Conservation (phyloP, 2,113 vertebrate genomes). For the Rhinoptilus africanus region DNA sequence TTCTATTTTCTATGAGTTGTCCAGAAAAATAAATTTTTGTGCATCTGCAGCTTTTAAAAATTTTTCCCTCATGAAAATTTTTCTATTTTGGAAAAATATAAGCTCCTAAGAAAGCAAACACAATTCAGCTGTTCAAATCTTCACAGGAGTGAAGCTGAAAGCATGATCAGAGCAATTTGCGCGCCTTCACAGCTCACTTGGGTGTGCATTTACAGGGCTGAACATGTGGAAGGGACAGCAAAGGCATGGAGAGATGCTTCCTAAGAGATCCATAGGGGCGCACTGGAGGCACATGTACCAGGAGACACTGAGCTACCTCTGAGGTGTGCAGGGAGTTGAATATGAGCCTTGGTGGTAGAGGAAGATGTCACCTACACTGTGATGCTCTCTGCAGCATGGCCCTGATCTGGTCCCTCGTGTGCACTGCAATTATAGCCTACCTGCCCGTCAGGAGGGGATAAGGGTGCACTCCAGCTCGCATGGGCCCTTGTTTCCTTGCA, state of each 20-base stretch:
- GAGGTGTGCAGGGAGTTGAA: background rate
- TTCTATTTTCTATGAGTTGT: background rate
- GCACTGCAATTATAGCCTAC: background rate
- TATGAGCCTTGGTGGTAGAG: background rate
- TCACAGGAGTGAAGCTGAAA: background rate
- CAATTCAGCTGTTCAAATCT: background rate
- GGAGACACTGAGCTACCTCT: background rate
- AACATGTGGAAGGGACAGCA: background rate
- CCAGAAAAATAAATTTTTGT: background rate
- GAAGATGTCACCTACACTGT: background rate
- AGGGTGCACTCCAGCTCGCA: background rate
- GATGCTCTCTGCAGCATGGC: background rate
- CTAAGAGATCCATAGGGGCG: background rate
- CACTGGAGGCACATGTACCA: background rate
- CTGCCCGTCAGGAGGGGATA: background rate
- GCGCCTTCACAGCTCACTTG: background rate
- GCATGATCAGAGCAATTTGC: background rate
- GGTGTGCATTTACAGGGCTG: background rate
- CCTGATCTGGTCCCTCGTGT: background rate
- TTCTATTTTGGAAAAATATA: background rate
- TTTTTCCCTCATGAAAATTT: background rate
- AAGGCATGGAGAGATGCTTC: background rate
- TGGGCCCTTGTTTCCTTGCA: background rate
- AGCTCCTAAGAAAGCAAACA: background rate
- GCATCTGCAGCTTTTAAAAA: background rate